These are phyloP conservation scores for Megastigmus dorsalis DNA, from an alignment of 2,888 invertebrate genomes.

Conservation along the genomic window DNA sequence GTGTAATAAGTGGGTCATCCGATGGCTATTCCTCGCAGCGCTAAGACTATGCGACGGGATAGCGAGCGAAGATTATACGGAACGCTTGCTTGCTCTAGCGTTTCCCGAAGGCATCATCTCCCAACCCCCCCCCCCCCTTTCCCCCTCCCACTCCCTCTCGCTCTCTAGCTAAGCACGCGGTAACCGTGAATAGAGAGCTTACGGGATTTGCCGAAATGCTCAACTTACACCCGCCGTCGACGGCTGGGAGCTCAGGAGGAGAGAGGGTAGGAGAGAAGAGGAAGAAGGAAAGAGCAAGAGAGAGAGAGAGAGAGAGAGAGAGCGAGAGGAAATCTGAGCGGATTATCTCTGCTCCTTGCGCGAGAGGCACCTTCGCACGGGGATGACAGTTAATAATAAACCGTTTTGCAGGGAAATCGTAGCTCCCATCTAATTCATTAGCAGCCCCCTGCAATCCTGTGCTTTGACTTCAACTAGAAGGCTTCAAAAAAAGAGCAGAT, in stretches of 20 bases:
- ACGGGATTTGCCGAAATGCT: conserved; percentile 55
- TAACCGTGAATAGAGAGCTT: conserved; percentile 56
- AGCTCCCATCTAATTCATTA: too few relatives aligned
- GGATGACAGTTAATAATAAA: conserved; percentile 50
- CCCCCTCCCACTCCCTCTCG: too few relatives aligned
- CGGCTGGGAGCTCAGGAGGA: too few relatives aligned
- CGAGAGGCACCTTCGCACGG: conserved; percentile 25
- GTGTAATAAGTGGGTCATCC: conserved; percentile 57
- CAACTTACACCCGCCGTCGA: conserved; percentile 33
- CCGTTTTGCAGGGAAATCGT: conserved; percentile 35
- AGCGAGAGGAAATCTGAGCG: conserved; percentile 39
- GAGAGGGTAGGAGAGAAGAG: too few relatives aligned
- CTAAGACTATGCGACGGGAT: too few relatives aligned
- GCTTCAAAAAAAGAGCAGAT: too few relatives aligned
- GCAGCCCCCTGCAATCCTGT: too few relatives aligned
- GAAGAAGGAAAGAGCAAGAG: too few relatives aligned
- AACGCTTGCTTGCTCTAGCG: too few relatives aligned
- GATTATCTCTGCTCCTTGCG: conserved; percentile 52
- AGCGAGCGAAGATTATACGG: conserved; percentile 17
- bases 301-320: too few relatives aligned
- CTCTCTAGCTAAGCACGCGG: background rate
- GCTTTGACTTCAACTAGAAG: too few relatives aligned
- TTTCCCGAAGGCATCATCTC: conserved; percentile 1
- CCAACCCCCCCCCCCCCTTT: background rate
- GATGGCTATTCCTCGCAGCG: conserved; percentile 46